Percentiles rank a stretch among this genome's conserved stretches.
Evolutionary conservation across 2,113 vertebrate genomes (phyloP).

Genomic region (Austrofundulus limnaeus): DNA sequence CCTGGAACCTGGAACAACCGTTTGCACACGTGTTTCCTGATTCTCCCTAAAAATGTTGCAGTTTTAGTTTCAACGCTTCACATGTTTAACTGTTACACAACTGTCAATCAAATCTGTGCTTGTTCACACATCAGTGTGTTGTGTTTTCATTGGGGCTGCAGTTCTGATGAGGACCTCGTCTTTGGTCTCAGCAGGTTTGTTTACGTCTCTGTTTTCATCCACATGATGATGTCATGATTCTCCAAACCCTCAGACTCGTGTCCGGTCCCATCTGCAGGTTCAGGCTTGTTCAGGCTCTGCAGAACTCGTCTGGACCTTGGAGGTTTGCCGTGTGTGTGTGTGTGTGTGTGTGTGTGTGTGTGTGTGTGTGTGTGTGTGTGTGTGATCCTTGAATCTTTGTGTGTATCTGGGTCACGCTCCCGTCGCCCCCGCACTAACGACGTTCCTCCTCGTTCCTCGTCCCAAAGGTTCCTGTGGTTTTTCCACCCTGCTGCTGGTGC

Average conservation of each 20-base stretch:
- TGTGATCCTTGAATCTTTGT: slow-evolving; percentile 55
- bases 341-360: slow-evolving; percentile 69
- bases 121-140: too few species aligned
- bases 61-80: too few species aligned
- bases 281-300: slow-evolving; percentile 14
- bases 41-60: too few species aligned
- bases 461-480: slow-evolving; percentile 17
- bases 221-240: slow-evolving; percentile 28
- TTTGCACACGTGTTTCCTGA: too few species aligned
- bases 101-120: too few species aligned
- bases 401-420: slow-evolving; percentile 70
- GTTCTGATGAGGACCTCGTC: too few species aligned
- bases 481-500: slow-evolving; percentile 40
- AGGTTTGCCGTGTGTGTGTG: slow-evolving; percentile 25
- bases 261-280: slow-evolving; percentile 25
- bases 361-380: slow-evolving; percentile 36
- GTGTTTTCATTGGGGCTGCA: too few species aligned
- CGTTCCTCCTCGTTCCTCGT: slow-evolving; percentile 39
- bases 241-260: slow-evolving; percentile 19
- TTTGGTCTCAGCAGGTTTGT: too few species aligned
- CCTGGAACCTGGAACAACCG: too few species aligned
- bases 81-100: too few species aligned
- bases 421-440: slow-evolving; percentile 37
- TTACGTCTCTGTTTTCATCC: too few species aligned
- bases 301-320: slow-evolving; percentile 24